Conservation (phyloP, 1,140 invertebrate genomes). For the Heliconius melpomene region DNA sequence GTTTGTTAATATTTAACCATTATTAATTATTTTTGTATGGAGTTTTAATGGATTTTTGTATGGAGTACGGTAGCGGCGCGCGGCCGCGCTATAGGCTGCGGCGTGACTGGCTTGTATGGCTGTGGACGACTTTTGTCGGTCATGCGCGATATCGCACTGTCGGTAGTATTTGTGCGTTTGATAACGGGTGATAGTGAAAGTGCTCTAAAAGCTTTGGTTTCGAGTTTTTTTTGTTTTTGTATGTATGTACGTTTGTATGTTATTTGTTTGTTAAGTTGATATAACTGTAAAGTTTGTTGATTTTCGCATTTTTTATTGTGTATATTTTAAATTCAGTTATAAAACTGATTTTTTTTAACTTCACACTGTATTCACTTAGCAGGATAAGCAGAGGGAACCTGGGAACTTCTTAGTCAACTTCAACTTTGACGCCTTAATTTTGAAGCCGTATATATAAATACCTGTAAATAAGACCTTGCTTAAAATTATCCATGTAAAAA, state of each 20-base stretch:
- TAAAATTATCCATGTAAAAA: too few species aligned
- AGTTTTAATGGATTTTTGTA: background rate
- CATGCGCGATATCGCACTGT: conserved; percentile 68
- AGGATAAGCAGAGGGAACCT: too few species aligned
- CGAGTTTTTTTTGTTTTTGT: background rate
- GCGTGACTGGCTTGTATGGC: conserved; percentile 59
- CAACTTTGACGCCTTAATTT: too few species aligned
- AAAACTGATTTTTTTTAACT: too few species aligned
- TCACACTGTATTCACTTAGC: too few species aligned
- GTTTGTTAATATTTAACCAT: too few species aligned
- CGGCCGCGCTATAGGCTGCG: conserved; percentile 68
- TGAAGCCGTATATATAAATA: too few species aligned
- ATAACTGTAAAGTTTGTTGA: background rate
- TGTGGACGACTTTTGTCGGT: conserved; percentile 44
- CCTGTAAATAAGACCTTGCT: too few species aligned
- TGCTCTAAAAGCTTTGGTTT: background rate
- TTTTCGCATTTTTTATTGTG: too few species aligned
- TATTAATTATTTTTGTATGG: background rate
- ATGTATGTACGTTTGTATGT: background rate
- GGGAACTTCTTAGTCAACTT: too few species aligned
- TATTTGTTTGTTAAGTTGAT: background rate
- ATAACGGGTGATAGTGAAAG: conserved; percentile 34
- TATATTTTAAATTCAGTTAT: too few species aligned
- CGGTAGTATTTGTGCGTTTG: conserved; percentile 31
- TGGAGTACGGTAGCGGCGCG: conserved; percentile 48